Evolutionary conservation across 1,140 invertebrate genomes (phyloP).

Genomic region (Cydia pomonella): DNA sequence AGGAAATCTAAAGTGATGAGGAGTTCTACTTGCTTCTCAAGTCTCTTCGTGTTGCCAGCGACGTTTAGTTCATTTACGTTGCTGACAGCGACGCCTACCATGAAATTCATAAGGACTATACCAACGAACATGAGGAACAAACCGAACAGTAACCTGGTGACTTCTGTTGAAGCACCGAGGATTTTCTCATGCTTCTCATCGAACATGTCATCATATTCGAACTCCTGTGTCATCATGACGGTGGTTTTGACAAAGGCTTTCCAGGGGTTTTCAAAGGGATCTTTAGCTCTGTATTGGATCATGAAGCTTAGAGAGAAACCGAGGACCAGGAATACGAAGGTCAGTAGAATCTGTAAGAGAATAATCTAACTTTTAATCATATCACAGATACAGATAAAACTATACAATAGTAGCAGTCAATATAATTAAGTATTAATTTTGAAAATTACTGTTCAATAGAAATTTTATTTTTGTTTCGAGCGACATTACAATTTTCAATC

Average conservation of each 20-base stretch:
- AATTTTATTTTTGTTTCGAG: too few species aligned
- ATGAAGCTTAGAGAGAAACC: constrained; percentile 72
- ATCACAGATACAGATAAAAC: background rate
- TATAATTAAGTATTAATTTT: too few species aligned
- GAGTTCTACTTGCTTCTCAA: constrained; percentile 49
- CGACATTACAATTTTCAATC: too few species aligned
- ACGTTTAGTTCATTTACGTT: constrained; percentile 78
- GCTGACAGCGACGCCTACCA: constrained; percentile 81
- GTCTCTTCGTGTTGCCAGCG: constrained; percentile 54
- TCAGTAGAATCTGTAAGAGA: constrained; percentile 53
- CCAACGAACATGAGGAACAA: constrained; percentile 78
- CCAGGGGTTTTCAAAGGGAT: constrained; percentile 50
- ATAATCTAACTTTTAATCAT: background rate
- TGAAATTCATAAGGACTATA: constrained; percentile 81
- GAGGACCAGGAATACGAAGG: constrained; percentile 58
- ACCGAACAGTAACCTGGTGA: constrained; percentile 74
- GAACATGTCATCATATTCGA: constrained; percentile 57
- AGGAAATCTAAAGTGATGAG: constrained; percentile 45
- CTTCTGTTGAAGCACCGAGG: constrained; percentile 35
- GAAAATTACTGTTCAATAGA: too few species aligned
- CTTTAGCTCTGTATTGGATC: constrained; percentile 53
- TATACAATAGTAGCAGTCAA: too few species aligned
- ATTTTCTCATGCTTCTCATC: constrained; percentile 37
- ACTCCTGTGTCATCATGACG: constrained; percentile 73
- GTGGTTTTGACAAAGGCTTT: constrained; percentile 64